Percentiles rank a stretch among this genome's conserved stretches.
Conservation (phyloP, 2,797 vertebrate species). For the Pteropus rufus region DNA sequence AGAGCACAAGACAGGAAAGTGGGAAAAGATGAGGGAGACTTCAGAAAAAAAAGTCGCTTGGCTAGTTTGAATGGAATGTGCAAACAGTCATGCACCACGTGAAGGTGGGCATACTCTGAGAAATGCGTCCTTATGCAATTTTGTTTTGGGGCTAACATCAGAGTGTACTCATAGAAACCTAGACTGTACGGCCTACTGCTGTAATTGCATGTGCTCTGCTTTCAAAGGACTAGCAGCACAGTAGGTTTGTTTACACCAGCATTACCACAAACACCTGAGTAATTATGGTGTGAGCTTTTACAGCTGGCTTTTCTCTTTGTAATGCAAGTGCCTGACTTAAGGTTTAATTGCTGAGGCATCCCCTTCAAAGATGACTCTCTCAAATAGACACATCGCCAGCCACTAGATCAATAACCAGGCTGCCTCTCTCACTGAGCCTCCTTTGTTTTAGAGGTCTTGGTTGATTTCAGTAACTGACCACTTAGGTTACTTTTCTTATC, state of each 20-base stretch:
- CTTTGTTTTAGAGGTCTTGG: not conserved
- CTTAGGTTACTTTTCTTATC: not conserved
- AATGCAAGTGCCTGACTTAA: not conserved
- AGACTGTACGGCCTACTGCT: not conserved
- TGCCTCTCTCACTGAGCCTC: not conserved
- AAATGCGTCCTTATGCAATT: not conserved
- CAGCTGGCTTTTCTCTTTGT: not conserved
- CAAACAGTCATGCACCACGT: not conserved
- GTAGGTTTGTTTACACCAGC: not conserved
- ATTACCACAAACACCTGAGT: not conserved
- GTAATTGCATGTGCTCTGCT: fast-evolving
- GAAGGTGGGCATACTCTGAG: not conserved
- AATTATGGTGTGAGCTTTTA: not conserved
- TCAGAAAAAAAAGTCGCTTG: not conserved
- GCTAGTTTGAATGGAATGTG: not conserved
- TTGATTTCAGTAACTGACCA: not conserved
- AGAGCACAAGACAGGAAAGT: not conserved
- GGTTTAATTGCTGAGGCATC: not conserved
- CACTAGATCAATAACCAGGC: not conserved
- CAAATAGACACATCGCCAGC: not conserved
- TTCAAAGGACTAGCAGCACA: not conserved
- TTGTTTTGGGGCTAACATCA: not conserved
- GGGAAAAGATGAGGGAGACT: not conserved
- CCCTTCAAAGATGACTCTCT: not conserved
- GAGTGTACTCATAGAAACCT: not conserved